These are phyloP conservation scores for Odontamblyopus rebecca DNA, from an alignment of 2,797 vertebrate species.

Conservation along the genomic window DNA sequence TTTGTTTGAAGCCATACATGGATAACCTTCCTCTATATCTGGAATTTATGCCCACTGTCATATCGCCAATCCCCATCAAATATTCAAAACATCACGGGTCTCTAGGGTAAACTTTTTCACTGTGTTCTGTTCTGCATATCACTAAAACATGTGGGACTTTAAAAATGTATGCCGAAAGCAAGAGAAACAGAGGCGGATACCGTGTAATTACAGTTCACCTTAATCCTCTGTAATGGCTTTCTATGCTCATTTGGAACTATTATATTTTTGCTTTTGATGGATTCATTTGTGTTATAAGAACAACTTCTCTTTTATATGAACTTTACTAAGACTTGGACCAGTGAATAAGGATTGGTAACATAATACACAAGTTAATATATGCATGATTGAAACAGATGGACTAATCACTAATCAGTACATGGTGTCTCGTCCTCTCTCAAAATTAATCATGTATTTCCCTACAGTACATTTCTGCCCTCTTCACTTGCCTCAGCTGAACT, in stretches of 20 bases:
- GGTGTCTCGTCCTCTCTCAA: neutral
- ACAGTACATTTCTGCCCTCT: neutral
- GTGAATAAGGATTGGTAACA: neutral
- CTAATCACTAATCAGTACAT: neutral
- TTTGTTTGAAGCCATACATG: constrained; percentile 1
- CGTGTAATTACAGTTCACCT: constrained; percentile 22
- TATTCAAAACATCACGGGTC: constrained; percentile 44
- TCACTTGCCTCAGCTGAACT: neutral
- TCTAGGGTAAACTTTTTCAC: constrained; percentile 29
- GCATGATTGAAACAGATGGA: neutral
- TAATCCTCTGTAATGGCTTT: constrained; percentile 2
- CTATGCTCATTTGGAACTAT: constrained; percentile 11
- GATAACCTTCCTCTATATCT: neutral
- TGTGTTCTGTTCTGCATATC: constrained; percentile 39
- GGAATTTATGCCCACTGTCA: constrained; percentile 27
- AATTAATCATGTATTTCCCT: neutral
- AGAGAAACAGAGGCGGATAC: constrained; percentile 10
- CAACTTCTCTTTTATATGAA: neutral
- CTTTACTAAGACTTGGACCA: neutral
- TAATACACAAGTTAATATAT: neutral
- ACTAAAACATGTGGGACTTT: constrained; percentile 43
- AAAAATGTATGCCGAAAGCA: constrained; percentile 40
- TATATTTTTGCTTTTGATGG: neutral
- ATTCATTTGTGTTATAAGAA: neutral
- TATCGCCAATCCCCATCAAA: constrained; percentile 52